These are phyloP conservation scores for Diachasmimorpha longicaudata DNA, from an alignment of 1,140 invertebrate species.

Conservation along the genomic window DNA sequence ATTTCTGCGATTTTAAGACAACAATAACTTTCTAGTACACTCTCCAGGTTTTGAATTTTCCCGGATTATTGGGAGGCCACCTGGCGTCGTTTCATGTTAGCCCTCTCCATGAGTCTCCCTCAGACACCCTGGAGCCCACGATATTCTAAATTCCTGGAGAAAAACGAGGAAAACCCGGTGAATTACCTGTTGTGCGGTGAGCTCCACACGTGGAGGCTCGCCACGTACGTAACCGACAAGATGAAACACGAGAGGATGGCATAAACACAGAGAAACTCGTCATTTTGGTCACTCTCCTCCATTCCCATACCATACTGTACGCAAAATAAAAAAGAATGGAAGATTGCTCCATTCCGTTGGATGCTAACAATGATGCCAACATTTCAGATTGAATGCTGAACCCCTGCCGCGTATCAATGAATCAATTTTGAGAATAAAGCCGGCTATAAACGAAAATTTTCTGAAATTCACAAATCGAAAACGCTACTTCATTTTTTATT, in stretches of 20 bases:
- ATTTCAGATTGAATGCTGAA: no score
- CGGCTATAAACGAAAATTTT: no score
- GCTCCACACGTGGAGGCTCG: slow-evolving; percentile 84
- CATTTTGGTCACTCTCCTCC: background rate
- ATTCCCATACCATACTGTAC: background rate
- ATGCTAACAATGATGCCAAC: background rate
- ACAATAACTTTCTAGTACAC: background rate
- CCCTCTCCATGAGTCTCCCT: background rate
- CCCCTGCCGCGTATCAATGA: no score
- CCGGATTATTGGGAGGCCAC: background rate
- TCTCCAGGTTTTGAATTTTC: slow-evolving; percentile 15
- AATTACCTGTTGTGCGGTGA: slow-evolving; percentile 73
- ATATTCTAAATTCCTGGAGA: background rate
- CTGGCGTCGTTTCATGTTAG: background rate
- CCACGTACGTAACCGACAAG: slow-evolving; percentile 78
- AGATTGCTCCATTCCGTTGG: background rate
- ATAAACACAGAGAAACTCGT: slow-evolving; percentile 40
- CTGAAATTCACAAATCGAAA: no score
- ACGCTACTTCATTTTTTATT: no score
- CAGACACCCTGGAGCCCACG: background rate
- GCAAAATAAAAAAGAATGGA: background rate
- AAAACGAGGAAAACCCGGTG: slow-evolving; percentile 8
- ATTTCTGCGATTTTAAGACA: background rate
- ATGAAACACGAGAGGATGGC: slow-evolving; percentile 71
- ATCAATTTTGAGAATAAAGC: no score